Conservation (phyloP, 2,888 invertebrate species). For the Pyrrhosoma nymphula region DNA sequence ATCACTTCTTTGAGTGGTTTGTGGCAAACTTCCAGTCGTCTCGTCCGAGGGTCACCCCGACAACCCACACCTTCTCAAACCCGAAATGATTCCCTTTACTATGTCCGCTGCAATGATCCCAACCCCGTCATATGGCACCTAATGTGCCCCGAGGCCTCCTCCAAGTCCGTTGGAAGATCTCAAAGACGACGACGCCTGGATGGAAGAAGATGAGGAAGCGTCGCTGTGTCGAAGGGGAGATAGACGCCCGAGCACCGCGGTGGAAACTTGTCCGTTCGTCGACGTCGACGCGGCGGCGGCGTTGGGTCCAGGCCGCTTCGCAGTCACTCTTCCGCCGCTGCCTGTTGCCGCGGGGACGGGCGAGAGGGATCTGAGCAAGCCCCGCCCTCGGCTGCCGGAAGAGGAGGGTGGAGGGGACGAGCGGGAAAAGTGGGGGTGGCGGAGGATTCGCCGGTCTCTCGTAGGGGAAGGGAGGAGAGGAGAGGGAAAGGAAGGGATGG, state of each 20-base stretch:
- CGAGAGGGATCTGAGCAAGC: conserved; percentile 59
- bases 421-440: not conserved
- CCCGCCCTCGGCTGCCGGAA: conserved; percentile 26
- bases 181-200: not conserved
- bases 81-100: not conserved
- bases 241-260: not conserved
- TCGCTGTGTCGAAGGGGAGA: not conserved
- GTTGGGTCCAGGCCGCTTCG: not conserved
- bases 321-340: conserved; percentile 6
- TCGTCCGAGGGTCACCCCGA: not conserved
- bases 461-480: not conserved
- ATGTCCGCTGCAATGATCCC: not conserved
- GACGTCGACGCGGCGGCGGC: not conserved
- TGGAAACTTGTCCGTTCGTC: not conserved
- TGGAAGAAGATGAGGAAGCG: not conserved
- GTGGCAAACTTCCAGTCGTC: not conserved
- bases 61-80: not conserved
- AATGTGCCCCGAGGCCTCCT: not conserved
- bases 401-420: not conserved
- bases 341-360: conserved; percentile 54
- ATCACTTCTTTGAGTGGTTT: not conserved
- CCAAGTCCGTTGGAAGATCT: not conserved
- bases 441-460: not conserved
- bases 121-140: not conserved
- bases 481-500: not conserved